phyloP scores from a whole-genome alignment of 2,797 vertebrate genomes.

The Centropyge bicolor region DNA sequence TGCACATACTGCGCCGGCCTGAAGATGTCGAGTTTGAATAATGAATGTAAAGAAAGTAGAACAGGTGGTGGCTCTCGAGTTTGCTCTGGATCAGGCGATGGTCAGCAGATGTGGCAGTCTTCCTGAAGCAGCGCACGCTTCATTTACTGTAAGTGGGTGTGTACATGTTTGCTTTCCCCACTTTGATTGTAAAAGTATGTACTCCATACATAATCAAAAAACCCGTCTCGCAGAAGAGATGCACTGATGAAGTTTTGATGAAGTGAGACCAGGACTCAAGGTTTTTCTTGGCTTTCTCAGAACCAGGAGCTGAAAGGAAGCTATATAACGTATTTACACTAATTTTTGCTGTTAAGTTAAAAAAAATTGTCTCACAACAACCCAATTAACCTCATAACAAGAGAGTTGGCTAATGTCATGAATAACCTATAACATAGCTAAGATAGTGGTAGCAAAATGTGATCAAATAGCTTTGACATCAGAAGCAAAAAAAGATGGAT shows the following conservation, averaged over 20 bases:
- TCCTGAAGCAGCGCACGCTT: slow-evolving; percentile 17
- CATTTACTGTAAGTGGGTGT: slow-evolving; percentile 23
- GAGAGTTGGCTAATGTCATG: neutral
- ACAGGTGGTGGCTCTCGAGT: slow-evolving; percentile 30
- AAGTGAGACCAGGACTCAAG: neutral
- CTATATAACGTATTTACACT: neutral
- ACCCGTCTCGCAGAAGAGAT: neutral
- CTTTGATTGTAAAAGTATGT: slow-evolving; percentile 50
- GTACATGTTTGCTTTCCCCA: slow-evolving; percentile 7
- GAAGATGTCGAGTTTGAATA: slow-evolving; percentile 33
- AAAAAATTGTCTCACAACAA: neutral
- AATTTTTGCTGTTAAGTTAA: no score
- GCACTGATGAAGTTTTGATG: slow-evolving; percentile 17
- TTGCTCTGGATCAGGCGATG: neutral
- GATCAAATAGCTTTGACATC: neutral
- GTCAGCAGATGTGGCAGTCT: slow-evolving; percentile 23
- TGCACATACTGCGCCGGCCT: neutral
- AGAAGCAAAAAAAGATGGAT: neutral
- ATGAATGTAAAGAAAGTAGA: slow-evolving; percentile 35
- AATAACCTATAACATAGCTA: neutral
- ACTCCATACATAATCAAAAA: slow-evolving; percentile 32
- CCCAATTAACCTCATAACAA: neutral
- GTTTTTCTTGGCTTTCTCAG: neutral
- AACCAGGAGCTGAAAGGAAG: no score
- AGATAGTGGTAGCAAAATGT: neutral